A percentile compares a stretch with the other conserved stretches of the same genome.
Conservation (phyloP, 2,888 invertebrate species). For the Agrilus cyanescens region DNA sequence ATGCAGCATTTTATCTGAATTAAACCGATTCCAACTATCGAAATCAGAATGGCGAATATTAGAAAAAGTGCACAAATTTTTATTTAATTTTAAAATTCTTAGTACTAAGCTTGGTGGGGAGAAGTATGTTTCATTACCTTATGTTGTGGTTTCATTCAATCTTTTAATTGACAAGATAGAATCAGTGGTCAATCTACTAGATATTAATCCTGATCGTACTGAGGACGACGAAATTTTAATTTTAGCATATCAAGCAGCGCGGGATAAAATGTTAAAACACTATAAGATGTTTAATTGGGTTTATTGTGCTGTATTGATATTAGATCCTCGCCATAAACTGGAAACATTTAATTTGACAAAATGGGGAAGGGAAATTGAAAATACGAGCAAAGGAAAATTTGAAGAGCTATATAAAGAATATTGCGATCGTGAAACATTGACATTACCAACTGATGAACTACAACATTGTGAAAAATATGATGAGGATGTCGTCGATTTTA, state of each 20-base stretch:
- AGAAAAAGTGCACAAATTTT: too few species aligned
- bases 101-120: conserved; percentile 8
- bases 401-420: too few species aligned
- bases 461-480: too few species aligned
- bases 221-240: conserved; percentile 15
- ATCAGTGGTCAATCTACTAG: conserved; percentile 9
- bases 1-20: too few species aligned
- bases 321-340: conserved; percentile 19
- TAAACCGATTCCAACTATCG: too few species aligned
- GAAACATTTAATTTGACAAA: conserved; percentile 16
- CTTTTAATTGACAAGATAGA: conserved; percentile 17
- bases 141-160: conserved; percentile 14
- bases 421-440: too few species aligned
- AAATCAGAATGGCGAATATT: too few species aligned
- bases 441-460: too few species aligned
- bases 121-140: conserved; percentile 15
- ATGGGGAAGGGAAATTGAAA: conserved; percentile 13
- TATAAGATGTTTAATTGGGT: conserved; percentile 19
- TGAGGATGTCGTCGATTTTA: too few species aligned
- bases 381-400: too few species aligned
- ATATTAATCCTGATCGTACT: conserved; percentile 12
- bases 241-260: conserved; percentile 13
- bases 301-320: conserved; percentile 16
- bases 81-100: neutral
- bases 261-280: conserved; percentile 19